Evolutionary conservation across 2,888 invertebrate genomes (phyloP).

Genomic region (Sepiola atlantica): DNA sequence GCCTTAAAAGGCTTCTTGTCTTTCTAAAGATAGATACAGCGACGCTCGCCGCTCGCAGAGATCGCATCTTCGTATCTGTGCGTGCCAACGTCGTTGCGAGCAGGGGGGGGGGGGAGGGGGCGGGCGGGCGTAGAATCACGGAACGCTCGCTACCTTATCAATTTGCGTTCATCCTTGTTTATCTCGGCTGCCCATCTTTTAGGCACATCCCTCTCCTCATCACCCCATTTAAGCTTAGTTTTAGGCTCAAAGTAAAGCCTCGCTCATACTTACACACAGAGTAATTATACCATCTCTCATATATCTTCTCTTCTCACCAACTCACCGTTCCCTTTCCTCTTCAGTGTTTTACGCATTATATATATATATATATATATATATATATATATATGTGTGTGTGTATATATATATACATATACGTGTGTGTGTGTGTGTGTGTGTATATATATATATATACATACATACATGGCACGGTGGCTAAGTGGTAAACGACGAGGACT

Average conservation of each 20-base stretch:
- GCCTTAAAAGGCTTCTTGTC: neutral
- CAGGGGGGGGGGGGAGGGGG: neutral
- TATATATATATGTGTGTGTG: neutral
- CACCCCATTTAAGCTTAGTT: neutral
- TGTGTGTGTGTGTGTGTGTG: too few relatives aligned
- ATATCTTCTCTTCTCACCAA: neutral
- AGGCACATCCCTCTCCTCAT: neutral
- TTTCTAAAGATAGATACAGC: neutral
- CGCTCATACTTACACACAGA: neutral
- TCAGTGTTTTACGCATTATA: neutral
- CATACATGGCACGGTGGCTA: too few relatives aligned
- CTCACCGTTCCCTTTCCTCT: neutral
- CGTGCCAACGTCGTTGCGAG: neutral
- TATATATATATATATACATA: too few relatives aligned
- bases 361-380: neutral
- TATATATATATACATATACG: too few relatives aligned
- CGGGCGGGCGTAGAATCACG: neutral
- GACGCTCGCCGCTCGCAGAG: neutral
- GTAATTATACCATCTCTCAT: neutral
- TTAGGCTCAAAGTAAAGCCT: neutral
- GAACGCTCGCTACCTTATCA: neutral
- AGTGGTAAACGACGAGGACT: too few relatives aligned
- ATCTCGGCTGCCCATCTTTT: neutral
- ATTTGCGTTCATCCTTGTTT: constrained; percentile 18
- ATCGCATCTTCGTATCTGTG: neutral